A percentile compares a stretch with the other conserved stretches of the same genome.
These are phyloP conservation scores for Sarcophaga rosellei DNA, from an alignment of 2,888 invertebrate species.

Conservation along the genomic window DNA sequence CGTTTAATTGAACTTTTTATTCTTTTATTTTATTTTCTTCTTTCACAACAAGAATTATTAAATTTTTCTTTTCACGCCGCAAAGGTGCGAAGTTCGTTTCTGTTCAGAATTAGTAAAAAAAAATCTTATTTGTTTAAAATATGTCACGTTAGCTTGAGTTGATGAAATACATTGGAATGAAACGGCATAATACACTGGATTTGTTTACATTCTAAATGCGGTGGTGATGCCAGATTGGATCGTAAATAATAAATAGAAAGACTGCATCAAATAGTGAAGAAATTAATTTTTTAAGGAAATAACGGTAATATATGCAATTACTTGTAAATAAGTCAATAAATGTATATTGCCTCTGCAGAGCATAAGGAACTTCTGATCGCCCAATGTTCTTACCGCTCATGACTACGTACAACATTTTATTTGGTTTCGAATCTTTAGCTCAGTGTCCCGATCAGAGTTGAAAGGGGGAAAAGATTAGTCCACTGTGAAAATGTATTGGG, in stretches of 20 bases:
- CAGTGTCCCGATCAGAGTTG: too few species aligned
- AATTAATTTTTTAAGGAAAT: too few species aligned
- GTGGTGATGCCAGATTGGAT: constrained; percentile 7
- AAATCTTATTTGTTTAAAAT: constrained; percentile 36
- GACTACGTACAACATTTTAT: too few species aligned
- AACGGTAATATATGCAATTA: too few species aligned
- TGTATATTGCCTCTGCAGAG: too few species aligned
- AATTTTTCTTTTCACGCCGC: constrained; percentile 11
- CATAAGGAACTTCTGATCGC: too few species aligned
- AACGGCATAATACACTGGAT: neutral
- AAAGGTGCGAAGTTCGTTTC: constrained; percentile 59
- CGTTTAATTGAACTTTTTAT: neutral
- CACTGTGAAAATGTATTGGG: too few species aligned
- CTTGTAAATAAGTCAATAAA: too few species aligned
- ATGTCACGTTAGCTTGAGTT: constrained; percentile 39
- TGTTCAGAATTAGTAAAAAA: constrained; percentile 36
- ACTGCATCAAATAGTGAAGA: neutral
- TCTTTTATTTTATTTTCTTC: neutral
- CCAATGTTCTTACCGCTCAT: too few species aligned
- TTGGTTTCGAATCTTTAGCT: too few species aligned
- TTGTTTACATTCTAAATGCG: constrained; percentile 21
- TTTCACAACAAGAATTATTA: neutral
- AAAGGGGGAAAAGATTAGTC: too few species aligned
- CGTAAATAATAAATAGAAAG: neutral
- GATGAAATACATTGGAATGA: neutral